These are phyloP conservation scores for Herpetotheres cachinnans DNA, from an alignment of 2,113 vertebrate genomes.

Conservation along the genomic window DNA sequence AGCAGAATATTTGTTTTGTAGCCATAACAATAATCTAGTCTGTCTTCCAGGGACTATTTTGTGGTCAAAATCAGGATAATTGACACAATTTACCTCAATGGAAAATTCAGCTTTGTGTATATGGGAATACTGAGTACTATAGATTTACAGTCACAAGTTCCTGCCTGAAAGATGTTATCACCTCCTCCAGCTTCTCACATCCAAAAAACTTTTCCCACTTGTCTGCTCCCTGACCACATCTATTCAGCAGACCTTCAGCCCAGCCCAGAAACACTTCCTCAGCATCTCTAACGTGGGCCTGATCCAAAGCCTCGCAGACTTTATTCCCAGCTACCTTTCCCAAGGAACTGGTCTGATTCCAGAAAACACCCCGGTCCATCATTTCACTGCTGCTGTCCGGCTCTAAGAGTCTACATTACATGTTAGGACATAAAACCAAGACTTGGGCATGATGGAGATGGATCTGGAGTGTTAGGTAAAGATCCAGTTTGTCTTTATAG, in stretches of 20 bases:
- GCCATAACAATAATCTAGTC: not conserved
- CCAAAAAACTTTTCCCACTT: not conserved
- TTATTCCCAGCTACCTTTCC: not conserved
- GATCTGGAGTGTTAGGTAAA: not conserved
- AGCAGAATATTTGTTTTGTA: not conserved
- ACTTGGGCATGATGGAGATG: fast-evolving
- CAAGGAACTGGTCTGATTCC: not conserved
- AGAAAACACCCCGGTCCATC: not conserved
- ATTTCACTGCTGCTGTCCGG: not conserved
- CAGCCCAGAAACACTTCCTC: not conserved
- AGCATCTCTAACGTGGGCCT: not conserved
- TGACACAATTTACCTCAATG: not conserved
- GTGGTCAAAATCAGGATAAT: not conserved
- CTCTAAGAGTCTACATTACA: not conserved
- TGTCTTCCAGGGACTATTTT: not conserved
- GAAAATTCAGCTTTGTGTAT: not conserved
- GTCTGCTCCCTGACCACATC: not conserved
- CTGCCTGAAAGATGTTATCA: not conserved
- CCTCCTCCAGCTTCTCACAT: not conserved
- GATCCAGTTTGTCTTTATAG: not conserved
- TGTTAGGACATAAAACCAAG: not conserved
- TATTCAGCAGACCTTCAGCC: not conserved
- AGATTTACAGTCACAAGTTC: not conserved
- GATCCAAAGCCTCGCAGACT: not conserved
- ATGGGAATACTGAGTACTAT: not conserved